Conservation (phyloP, 1,140 invertebrate species). For the Bombus turneri region DNA sequence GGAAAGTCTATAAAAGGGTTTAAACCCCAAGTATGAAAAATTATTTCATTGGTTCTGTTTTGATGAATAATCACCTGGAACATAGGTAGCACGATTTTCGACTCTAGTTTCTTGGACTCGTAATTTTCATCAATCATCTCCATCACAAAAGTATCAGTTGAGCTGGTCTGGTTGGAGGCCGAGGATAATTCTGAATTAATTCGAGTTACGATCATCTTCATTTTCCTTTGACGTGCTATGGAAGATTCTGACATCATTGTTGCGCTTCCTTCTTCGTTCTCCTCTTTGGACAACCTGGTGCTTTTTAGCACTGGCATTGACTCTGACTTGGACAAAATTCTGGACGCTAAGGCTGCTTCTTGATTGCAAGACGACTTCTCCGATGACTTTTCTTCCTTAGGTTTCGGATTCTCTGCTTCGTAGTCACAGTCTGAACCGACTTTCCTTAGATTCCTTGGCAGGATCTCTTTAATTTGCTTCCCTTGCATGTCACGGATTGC, state of each 20-base stretch:
- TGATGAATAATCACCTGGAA: slow-evolving; percentile 32
- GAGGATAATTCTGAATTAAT: slow-evolving; percentile 40
- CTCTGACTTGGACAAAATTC: slow-evolving; percentile 41
- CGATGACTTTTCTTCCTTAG: slow-evolving; percentile 14
- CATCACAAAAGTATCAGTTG: not conserved
- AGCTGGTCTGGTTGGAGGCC: not conserved
- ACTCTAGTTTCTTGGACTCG: slow-evolving; percentile 13
- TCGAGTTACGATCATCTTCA: slow-evolving; percentile 50
- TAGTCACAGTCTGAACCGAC: not conserved
- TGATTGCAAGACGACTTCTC: not conserved
- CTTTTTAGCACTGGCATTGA: slow-evolving; percentile 45
- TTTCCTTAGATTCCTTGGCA: not conserved
- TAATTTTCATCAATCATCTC: slow-evolving; percentile 11
- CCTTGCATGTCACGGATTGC: not conserved
- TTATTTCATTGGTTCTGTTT: not conserved
- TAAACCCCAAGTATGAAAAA: not conserved
- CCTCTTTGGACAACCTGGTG: not conserved
- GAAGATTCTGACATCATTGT: slow-evolving; percentile 47
- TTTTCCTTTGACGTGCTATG: slow-evolving; percentile 44
- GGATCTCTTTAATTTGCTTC: slow-evolving; percentile 10
- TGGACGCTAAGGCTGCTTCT: not conserved
- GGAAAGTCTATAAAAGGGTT: not conserved
- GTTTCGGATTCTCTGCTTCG: not conserved
- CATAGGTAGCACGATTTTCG: slow-evolving; percentile 16
- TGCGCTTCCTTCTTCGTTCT: not conserved